A percentile compares a stretch with the other conserved stretches of the same genome.
These are phyloP conservation scores for Neria commutata DNA, from an alignment of 2,888 invertebrate species.

Conservation along the genomic window DNA sequence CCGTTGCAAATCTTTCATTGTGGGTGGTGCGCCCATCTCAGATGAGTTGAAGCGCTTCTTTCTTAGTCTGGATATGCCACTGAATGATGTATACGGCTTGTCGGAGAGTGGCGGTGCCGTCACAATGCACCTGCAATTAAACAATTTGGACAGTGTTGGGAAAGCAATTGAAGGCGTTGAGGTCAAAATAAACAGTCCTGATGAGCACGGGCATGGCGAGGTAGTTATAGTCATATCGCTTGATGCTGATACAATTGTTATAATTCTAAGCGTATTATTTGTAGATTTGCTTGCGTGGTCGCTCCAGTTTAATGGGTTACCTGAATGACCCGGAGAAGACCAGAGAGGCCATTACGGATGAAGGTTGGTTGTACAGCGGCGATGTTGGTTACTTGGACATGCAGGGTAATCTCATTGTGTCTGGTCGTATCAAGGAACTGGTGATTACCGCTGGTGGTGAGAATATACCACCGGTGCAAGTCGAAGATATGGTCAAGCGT, in stretches of 20 bases:
- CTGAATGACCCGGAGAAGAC: constrained; percentile 75
- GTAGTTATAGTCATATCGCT: constrained; percentile 24
- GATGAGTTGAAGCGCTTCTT: constrained; percentile 84
- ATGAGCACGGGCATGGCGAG: constrained; percentile 79
- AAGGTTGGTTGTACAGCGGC: constrained; percentile 86
- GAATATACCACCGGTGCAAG: constrained; percentile 84
- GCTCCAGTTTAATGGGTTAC: constrained; percentile 90
- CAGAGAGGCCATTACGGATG: constrained; percentile 71
- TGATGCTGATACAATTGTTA: neutral
- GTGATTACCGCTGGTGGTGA: constrained; percentile 95
- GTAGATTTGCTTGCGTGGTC: constrained; percentile 75
- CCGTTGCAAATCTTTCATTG: constrained; percentile 69
- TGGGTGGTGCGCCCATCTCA: constrained; percentile 84
- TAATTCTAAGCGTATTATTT: constrained; percentile 3
- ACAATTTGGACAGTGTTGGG: constrained; percentile 73
- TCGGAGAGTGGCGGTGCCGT: constrained; percentile 85
- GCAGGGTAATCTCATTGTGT: constrained; percentile 74
- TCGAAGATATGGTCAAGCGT: constrained; percentile 78
- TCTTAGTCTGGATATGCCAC: constrained; percentile 79
- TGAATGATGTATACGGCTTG: constrained; percentile 87
- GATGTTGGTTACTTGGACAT: constrained; percentile 83
- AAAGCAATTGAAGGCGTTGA: constrained; percentile 69
- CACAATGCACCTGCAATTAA: constrained; percentile 49
- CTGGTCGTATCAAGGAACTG: constrained; percentile 79
- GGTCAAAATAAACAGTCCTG: constrained; percentile 71